Percentiles rank a stretch among this genome's conserved stretches.
phyloP scores from a whole-genome alignment of 2,888 invertebrate genomes.

The Xestia rhomboidea region DNA sequence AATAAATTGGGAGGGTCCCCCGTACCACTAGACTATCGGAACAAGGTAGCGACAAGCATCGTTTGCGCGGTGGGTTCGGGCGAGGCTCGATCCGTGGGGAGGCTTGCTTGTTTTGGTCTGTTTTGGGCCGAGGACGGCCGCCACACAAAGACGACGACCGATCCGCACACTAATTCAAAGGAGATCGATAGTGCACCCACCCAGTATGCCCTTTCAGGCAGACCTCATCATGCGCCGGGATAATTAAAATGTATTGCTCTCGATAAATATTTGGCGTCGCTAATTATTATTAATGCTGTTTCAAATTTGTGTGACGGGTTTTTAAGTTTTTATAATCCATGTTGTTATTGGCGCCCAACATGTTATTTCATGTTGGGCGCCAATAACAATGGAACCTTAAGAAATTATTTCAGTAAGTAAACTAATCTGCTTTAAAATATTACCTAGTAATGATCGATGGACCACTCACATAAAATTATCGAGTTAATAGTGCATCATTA shows the following conservation, averaged over 20 bases:
- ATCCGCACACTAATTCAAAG: conserved; percentile 90
- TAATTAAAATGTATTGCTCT: conserved; percentile 85
- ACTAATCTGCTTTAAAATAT: not conserved
- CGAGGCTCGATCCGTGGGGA: conserved; percentile 72
- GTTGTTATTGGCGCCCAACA: conserved; percentile 28
- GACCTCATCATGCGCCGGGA: conserved; percentile 79
- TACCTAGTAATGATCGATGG: not conserved
- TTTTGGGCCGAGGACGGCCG: conserved; percentile 89
- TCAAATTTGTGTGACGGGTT: conserved; percentile 2
- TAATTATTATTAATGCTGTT: conserved; percentile 46
- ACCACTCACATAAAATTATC: too few relatives aligned
- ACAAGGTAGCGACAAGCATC: conserved; percentile 83
- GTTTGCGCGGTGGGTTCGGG: conserved; percentile 72
- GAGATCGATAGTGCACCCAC: conserved; percentile 90
- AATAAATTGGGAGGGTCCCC: conserved; percentile 74
- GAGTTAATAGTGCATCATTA: not conserved
- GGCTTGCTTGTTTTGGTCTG: conserved; percentile 89
- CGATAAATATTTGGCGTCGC: conserved; percentile 52
- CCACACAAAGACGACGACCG: conserved; percentile 90
- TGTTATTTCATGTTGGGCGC: conserved; percentile 34
- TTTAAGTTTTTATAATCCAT: not conserved
- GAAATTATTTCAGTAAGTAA: not conserved
- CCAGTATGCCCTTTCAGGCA: conserved; percentile 86
- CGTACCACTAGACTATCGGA: conserved; percentile 79
- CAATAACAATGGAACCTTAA: not conserved